Evolutionary conservation across 1,140 invertebrate genomes (phyloP), one percentile per base, ranked within the genome.

Genomic region (Archivesica marissinica): DNA sequence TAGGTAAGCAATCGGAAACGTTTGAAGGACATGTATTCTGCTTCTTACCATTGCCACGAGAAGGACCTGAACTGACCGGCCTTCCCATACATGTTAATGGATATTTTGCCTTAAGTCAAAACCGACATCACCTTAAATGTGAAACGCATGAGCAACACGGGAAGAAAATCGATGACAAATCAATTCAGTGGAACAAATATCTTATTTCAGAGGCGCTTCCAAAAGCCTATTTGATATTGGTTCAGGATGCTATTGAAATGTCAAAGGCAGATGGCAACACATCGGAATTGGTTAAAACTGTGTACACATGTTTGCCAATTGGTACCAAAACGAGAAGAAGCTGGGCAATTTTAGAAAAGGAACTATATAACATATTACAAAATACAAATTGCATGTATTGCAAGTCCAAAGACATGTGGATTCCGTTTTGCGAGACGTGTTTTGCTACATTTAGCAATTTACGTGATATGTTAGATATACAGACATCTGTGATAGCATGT

Each of bases 41-140:
- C 70, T 91, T 90, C 70, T 66, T 92, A 15, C 92, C 92, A 3
- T 86, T 92, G 20, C 90, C 90, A 35, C 56, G 89, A n/a, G 64
- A 85, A 33, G 41, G 66, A n/a, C 44, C 59, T 25, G 86, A 70
- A 41, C 61, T 61, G n/a, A 89, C 90, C 1, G 91, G 91, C 2
- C 85, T 92, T 20, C 91, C 90, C 13, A 78, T 92, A 6, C 89
- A 91, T 59, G 84, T 92, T 28, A 90, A 90, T 77, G 90, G 90
- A 13, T 91, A 85, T 64, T 91, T 92, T 79, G 86, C 89, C 0
- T 50, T 91, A 23, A 89, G 86, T 52, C 86, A 88, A 59, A 89
- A 91, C 77, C 61, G 90, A 35, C 86, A 88, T 28, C 85, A 92
- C 23, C 38, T 92, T 30, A 91, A 90, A 54, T 90, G 89, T 88